Conservation (phyloP, 2,113 vertebrate genomes). For the Romanogobio albipinnatus region DNA sequence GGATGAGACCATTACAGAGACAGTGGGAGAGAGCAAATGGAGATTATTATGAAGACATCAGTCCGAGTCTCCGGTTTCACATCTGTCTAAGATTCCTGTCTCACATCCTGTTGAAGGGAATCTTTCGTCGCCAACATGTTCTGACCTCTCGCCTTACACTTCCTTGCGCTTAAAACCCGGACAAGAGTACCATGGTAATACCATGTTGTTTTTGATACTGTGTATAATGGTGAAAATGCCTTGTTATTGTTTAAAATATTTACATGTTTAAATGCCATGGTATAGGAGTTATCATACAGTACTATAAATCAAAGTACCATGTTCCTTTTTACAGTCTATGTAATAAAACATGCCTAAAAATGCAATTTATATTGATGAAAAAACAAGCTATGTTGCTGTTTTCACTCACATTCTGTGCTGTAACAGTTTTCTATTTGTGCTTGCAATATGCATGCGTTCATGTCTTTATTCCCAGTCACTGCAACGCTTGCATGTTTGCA, state of each 20-base stretch:
- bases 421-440: not conserved
- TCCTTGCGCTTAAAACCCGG: not conserved
- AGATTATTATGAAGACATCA: conserved; percentile 74
- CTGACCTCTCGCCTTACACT: conserved; percentile 13
- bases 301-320: not conserved
- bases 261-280: not conserved
- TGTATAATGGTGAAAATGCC: not conserved
- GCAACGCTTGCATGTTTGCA: not conserved
- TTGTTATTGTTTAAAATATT: not conserved
- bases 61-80: conserved; percentile 60
- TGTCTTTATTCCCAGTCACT: conserved; percentile 6
- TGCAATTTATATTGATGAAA: too few relatives aligned
- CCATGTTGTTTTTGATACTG: not conserved
- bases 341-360: not conserved
- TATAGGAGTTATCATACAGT: not conserved
- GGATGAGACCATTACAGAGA: conserved; percentile 48
- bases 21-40: conserved; percentile 34
- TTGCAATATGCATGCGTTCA: not conserved
- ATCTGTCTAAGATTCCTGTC: conserved; percentile 66
- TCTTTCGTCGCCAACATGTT: conserved; percentile 43
- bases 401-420: not conserved
- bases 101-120: conserved; percentile 58
- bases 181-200: not conserved
- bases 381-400: not conserved
- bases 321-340: not conserved